These are phyloP conservation scores for Callorhinus ursinus DNA, from an alignment of 2,113 vertebrate genomes.

Conservation along the genomic window DNA sequence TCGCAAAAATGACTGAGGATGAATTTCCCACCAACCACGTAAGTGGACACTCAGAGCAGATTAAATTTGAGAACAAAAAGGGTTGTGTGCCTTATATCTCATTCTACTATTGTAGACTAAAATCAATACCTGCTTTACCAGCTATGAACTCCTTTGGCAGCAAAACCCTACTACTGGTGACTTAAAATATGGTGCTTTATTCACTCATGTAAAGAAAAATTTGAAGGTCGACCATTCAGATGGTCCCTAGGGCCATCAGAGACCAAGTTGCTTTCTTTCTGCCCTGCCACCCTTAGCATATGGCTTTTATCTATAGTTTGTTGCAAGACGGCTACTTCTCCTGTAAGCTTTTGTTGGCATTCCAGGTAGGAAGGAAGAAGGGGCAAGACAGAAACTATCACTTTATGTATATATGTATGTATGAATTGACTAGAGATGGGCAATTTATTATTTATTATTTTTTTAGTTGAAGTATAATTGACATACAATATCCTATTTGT, in stretches of 20 bases:
- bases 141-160: not conserved
- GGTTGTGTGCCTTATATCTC: not conserved
- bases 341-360: not conserved
- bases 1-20: not conserved
- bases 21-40: not conserved
- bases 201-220: not conserved
- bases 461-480: not conserved
- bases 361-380: not conserved
- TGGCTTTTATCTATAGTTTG: not conserved
- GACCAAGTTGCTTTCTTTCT: not conserved
- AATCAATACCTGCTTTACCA: not conserved
- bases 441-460: not conserved
- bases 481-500: not conserved
- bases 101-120: not conserved
- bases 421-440: not conserved
- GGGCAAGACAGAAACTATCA: not conserved
- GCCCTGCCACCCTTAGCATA: not conserved
- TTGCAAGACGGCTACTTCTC: not conserved
- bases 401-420: not conserved
- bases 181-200: not conserved
- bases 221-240: not conserved
- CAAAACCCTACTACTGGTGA: not conserved
- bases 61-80: slow-evolving; percentile 8
- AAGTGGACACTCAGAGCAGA: not conserved
- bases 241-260: not conserved